Percentiles rank a stretch among this genome's conserved stretches.
Evolutionary conservation across 2,888 invertebrate species (phyloP).

Genomic region (Clostera curtula): DNA sequence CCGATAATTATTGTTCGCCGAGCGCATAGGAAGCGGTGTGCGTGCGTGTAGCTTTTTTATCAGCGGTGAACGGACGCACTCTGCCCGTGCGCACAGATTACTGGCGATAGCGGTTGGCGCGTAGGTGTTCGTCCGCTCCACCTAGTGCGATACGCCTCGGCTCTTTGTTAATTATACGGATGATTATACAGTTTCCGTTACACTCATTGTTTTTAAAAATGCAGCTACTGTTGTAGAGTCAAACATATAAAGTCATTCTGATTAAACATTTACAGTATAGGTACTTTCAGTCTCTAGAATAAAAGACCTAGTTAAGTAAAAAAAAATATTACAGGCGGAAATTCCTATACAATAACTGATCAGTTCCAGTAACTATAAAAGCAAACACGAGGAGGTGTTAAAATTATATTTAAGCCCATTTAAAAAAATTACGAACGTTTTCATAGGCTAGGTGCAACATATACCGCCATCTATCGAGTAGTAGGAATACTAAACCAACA

Average conservation of each 20-base stretch:
- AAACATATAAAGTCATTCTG: not conserved
- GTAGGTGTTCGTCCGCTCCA: conserved; percentile 61
- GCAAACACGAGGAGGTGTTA: too few species aligned
- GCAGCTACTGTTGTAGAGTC: not conserved
- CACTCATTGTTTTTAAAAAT: too few species aligned
- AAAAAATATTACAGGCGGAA: too few species aligned
- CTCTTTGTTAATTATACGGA: conserved; percentile 8
- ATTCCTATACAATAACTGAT: too few species aligned
- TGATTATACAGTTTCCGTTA: too few species aligned
- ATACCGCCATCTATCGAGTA: conserved; percentile 22
- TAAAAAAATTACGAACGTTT: too few species aligned
- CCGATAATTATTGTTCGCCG: conserved; percentile 49
- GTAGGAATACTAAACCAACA: conserved; percentile 8
- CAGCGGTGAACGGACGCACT: conserved; percentile 58
- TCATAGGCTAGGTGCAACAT: conserved; percentile 4
- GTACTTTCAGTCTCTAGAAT: too few species aligned
- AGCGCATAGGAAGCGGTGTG: conserved; percentile 51
- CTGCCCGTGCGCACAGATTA: conserved; percentile 49
- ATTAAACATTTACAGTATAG: too few species aligned
- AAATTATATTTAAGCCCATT: too few species aligned
- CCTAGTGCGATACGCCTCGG: conserved; percentile 26
- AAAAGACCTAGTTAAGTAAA: too few species aligned
- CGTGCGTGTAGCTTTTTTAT: conserved; percentile 46
- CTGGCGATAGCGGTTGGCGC: conserved; percentile 31
- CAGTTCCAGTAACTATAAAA: too few species aligned